These are phyloP conservation scores for Choloepus hoffmanni DNA, from an alignment of 2,113 vertebrate species.

Conservation along the genomic window DNA sequence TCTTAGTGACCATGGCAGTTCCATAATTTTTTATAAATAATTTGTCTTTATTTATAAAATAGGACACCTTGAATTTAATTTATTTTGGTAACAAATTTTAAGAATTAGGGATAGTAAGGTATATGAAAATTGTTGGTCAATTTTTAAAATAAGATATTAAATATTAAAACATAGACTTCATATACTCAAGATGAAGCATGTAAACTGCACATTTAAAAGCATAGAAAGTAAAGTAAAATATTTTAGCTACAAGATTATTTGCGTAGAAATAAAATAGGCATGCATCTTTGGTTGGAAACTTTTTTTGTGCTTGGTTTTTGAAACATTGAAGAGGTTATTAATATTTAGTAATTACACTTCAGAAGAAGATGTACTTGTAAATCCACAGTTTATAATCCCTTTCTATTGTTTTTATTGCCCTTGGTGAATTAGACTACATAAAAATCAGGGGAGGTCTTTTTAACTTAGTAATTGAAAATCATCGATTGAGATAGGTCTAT, in stretches of 20 bases:
- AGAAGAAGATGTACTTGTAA: not conserved
- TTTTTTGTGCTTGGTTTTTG: not conserved
- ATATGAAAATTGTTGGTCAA: not conserved
- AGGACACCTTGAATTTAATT: not conserved
- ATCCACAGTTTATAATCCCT: not conserved
- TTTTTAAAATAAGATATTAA: slow-evolving; percentile 2
- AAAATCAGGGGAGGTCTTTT: slow-evolving; percentile 21
- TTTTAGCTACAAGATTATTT: not conserved
- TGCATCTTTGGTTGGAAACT: not conserved
- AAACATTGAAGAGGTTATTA: not conserved
- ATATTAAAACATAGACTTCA: not conserved
- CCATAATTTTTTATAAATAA: not conserved
- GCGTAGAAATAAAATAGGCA: not conserved
- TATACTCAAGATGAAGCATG: not conserved
- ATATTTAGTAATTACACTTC: not conserved
- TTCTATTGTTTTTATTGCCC: slow-evolving; percentile 26
- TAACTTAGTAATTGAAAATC: slow-evolving; percentile 67
- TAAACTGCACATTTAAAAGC: not conserved
- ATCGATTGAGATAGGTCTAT: slow-evolving; percentile 38
- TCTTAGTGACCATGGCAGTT: not conserved
- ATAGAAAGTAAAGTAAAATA: not conserved
- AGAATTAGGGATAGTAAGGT: not conserved
- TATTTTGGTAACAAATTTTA: not conserved
- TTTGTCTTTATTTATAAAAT: not conserved
- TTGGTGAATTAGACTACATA: slow-evolving; percentile 26